These are phyloP conservation scores for Notocelia uddmanniana DNA, from an alignment of 2,888 invertebrate genomes.

Conservation along the genomic window DNA sequence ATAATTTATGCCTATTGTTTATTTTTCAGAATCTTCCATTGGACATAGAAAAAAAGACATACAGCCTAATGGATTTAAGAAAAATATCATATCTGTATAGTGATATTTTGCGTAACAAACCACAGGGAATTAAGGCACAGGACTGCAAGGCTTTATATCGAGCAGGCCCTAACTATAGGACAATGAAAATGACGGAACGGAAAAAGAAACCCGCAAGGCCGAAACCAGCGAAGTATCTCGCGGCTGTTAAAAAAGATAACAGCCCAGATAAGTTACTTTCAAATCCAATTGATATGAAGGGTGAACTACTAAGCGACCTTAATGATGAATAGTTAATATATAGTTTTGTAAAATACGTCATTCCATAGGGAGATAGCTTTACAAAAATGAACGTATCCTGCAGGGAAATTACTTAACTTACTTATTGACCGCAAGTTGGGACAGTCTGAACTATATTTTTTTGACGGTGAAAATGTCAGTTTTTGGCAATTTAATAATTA, in stretches of 20 bases:
- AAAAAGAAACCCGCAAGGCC: background rate
- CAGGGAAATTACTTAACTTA: background rate
- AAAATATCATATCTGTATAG: background rate
- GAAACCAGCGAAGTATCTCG: conserved; percentile 2
- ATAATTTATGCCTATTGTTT: background rate
- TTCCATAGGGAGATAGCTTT: too few relatives aligned
- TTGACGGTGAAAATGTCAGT: background rate
- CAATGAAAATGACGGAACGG: background rate
- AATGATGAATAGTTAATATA: background rate
- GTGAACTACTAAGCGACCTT: conserved; percentile 16
- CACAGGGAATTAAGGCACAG: background rate
- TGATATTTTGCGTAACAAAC: background rate
- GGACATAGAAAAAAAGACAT: background rate
- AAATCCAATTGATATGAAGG: background rate
- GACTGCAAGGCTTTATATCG: conserved; percentile 15
- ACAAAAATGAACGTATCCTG: too few relatives aligned
- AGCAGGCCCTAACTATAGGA: conserved; percentile 15
- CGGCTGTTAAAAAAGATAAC: background rate
- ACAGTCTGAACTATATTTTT: background rate
- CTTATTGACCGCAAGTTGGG: background rate
- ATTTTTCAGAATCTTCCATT: background rate
- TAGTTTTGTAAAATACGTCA: background rate
- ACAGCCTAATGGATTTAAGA: background rate
- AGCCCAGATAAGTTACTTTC: background rate
- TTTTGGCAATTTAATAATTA: too few relatives aligned